A percentile compares a stretch with the other conserved stretches of the same genome.
These are phyloP conservation scores for Mercenaria mercenaria DNA, from an alignment of 1,140 invertebrate species.

Conservation along the genomic window DNA sequence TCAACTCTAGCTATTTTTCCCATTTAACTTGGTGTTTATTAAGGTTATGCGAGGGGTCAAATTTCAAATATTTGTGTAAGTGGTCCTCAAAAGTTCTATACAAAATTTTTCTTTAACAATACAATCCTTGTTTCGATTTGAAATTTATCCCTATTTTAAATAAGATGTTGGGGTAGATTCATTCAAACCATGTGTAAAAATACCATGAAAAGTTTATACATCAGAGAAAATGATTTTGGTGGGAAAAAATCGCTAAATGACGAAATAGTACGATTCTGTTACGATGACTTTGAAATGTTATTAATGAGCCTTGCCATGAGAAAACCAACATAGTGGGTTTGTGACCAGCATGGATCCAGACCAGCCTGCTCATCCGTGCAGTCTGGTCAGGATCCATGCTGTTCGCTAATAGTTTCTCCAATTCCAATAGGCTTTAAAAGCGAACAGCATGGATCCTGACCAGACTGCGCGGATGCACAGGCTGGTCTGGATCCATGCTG, in stretches of 20 bases:
- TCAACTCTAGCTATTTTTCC: neutral
- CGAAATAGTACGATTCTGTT: no score
- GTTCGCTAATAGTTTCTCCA: no score
- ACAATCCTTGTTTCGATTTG: neutral
- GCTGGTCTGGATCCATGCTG: no score
- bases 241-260: neutral
- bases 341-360: no score
- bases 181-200: neutral
- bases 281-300: no score
- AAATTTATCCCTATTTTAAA: neutral
- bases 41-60: neutral
- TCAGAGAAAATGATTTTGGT: neutral
- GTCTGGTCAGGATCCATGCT: no score
- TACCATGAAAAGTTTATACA: neutral
- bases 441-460: no score
- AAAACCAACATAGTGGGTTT: no score
- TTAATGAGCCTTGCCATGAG: no score
- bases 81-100: neutral
- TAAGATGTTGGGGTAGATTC: neutral
- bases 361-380: no score
- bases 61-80: constrained; percentile 12
- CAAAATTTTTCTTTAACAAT: neutral
- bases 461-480: no score
- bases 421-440: no score
- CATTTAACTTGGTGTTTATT: neutral